phyloP scores from a whole-genome alignment of 2,888 invertebrate genomes.

The Flexamia atlantica region DNA sequence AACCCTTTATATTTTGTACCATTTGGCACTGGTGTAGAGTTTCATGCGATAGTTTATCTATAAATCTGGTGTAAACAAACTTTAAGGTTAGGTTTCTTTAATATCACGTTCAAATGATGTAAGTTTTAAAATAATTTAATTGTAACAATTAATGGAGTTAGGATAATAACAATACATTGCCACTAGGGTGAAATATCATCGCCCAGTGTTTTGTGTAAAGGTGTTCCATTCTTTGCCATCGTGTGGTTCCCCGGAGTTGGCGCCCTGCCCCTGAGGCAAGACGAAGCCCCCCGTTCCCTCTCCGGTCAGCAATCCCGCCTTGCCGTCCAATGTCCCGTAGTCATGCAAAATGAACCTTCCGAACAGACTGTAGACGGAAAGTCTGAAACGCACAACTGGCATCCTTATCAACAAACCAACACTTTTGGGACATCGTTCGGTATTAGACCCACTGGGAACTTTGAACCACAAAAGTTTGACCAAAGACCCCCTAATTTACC shows the following conservation, averaged over 20 bases:
- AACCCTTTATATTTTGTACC: background rate
- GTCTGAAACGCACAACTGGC: slow-evolving; percentile 50
- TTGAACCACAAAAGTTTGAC: slow-evolving; percentile 58
- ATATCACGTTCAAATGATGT: background rate
- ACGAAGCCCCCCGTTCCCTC: slow-evolving; percentile 66
- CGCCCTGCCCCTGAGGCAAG: slow-evolving; percentile 71
- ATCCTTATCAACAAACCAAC: slow-evolving; percentile 52
- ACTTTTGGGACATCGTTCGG: slow-evolving; percentile 54
- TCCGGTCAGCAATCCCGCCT: slow-evolving; percentile 65
- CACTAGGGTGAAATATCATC: slow-evolving; percentile 4
- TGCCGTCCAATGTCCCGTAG: slow-evolving; percentile 65
- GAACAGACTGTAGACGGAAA: slow-evolving; percentile 51
- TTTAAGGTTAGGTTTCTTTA: slow-evolving; percentile 24
- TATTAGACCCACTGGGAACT: slow-evolving; percentile 41
- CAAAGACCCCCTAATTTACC: slow-evolving; percentile 56
- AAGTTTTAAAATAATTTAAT: background rate
- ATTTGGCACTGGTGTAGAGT: background rate
- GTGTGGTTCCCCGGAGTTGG: slow-evolving; percentile 72
- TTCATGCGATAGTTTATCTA: background rate
- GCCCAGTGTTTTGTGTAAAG: slow-evolving; percentile 2
- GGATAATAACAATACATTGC: background rate
- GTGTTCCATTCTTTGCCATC: slow-evolving; percentile 64
- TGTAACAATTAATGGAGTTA: background rate
- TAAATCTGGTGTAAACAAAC: slow-evolving; percentile 4
- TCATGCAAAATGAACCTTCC: slow-evolving; percentile 64